Base-by-base conservation (phyloP, 2,113 vertebrate species). In the Rutilus rutilus region DNA sequence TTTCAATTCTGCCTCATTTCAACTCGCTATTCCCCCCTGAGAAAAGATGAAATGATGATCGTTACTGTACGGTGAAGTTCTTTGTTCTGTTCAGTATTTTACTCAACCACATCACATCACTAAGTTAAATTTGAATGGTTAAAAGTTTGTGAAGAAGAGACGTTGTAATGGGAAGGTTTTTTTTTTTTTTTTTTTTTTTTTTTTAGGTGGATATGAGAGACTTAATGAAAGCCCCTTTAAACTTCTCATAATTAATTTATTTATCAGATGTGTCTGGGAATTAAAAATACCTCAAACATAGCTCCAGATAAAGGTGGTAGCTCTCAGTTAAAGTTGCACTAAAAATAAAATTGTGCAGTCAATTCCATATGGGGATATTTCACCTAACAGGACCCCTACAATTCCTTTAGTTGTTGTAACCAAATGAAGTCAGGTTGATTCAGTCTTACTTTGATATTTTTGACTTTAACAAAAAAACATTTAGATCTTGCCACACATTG, bases 1-100 rank as follows among this genome's bases (percentile, higher is more conserved):
- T 27, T 76, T 84, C 59, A 27, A 80, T 76, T 84, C 83, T 86
- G 25, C 75, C 71, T 75, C 65, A 50, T 85, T 79, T 71, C 78
- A 73, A 45, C 80, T 75, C 84, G 30, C 75, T 88, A 76, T 76
- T 42, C 47, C 54, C 64, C 23, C 54, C 64, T 47, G 59, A 76
- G 27, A 42, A 52, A 45, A 80, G 39, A 86, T 84, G 15, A 78
- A 84, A 86, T 76, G 19, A 81, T 81, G 42, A 45, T 42, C 69
- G 39, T 5, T 5, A 27, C 60, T 23, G 54, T 57, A 83, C 59
- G 64, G 33, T 54, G 47, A 75, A 80, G 45, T 79, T 50, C 9
- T 67, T 15, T 21, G 1, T 27, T 85, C 83, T 42, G 50, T 30
- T 84, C 2, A 7, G 25, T n/a, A 67, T n/a, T 64, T 54, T 30